These are phyloP conservation scores for Rhimphoctona megacephalus DNA, from an alignment of 2,888 invertebrate genomes.

Conservation along the genomic window DNA sequence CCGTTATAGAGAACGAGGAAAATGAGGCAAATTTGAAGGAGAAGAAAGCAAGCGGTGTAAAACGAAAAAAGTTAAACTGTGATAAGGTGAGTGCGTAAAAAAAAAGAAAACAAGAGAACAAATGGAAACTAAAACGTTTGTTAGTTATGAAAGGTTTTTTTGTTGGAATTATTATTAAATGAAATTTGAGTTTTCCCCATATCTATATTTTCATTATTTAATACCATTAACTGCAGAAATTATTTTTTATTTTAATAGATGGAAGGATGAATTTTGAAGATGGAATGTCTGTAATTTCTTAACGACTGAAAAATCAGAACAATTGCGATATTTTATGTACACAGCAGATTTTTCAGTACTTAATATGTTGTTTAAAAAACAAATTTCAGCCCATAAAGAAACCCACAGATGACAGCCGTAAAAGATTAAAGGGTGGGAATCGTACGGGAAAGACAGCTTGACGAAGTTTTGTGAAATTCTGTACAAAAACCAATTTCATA, in stretches of 20 bases:
- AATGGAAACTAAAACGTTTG: not conserved
- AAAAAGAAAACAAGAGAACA: not conserved
- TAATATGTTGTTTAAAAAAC: not conserved
- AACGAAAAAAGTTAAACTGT: slow-evolving; percentile 28
- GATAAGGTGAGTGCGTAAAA: slow-evolving; percentile 20
- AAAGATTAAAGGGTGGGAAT: slow-evolving; percentile 39
- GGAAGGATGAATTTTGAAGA: not conserved
- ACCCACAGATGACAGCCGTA: slow-evolving; percentile 5
- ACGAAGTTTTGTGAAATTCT: not conserved
- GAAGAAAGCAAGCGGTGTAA: slow-evolving; percentile 57
- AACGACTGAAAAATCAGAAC: not conserved
- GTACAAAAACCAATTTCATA: not conserved
- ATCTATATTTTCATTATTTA: not conserved
- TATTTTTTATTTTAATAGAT: not conserved
- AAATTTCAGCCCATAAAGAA: slow-evolving; percentile 11
- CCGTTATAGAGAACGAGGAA: slow-evolving; percentile 82
- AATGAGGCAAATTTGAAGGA: slow-evolving; percentile 64
- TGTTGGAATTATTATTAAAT: not conserved
- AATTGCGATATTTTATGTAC: not conserved
- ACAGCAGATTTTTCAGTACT: not conserved
- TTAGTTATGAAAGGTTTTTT: not conserved
- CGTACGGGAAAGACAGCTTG: slow-evolving; percentile 17
- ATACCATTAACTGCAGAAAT: not conserved
- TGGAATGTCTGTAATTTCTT: not conserved
- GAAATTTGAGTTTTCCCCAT: not conserved